These are phyloP conservation scores for Sthenelais limicola DNA, from an alignment of 2,888 invertebrate species.

Conservation along the genomic window DNA sequence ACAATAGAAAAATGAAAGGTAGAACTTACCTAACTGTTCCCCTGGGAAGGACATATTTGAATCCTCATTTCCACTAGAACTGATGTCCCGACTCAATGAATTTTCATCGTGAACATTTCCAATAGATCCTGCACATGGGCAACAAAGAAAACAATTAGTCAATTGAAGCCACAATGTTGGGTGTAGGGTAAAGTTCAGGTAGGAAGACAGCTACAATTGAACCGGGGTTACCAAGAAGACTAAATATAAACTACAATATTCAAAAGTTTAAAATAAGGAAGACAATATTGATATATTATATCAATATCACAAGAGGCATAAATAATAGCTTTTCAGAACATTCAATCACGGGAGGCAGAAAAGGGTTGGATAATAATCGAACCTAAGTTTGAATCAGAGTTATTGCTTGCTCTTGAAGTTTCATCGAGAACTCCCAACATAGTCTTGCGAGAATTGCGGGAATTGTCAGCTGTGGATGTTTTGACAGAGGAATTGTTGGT, in stretches of 20 bases:
- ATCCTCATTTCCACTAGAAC: constrained; percentile 61
- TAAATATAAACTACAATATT: too few species aligned
- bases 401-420: constrained; percentile 20
- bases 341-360: neutral
- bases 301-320: too few species aligned
- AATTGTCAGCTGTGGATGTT: neutral
- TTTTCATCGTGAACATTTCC: constrained; percentile 21
- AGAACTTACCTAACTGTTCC: constrained; percentile 20
- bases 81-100: constrained; percentile 19
- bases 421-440: constrained; percentile 12
- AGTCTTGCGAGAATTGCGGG: neutral
- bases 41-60: constrained; percentile 65
- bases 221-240: too few species aligned
- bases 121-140: constrained; percentile 13
- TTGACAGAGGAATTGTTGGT: constrained; percentile 6
- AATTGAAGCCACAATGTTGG: too few species aligned
- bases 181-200: too few species aligned
- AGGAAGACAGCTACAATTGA: too few species aligned
- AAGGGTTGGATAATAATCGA: neutral
- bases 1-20: too few species aligned
- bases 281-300: too few species aligned
- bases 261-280: too few species aligned
- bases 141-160: neutral
- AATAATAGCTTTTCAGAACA: neutral
- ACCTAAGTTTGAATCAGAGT: constrained; percentile 32